phyloP scores from a whole-genome alignment of 2,888 invertebrate species.

The Rugalucina vietnamica region DNA sequence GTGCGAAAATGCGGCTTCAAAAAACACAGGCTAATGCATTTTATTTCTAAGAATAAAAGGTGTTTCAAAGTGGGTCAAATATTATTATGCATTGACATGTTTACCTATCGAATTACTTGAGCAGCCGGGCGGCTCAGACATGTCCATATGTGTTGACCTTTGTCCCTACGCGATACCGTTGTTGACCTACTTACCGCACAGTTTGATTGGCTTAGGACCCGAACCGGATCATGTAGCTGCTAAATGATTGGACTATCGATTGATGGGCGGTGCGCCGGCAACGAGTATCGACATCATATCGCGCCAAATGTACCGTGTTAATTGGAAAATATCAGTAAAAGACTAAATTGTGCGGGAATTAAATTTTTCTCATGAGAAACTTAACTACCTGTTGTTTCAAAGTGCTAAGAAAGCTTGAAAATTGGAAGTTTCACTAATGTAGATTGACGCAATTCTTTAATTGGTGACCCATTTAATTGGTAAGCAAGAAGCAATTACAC shows the following conservation, averaged over 20 bases:
- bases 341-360: neutral
- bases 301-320: constrained; percentile 71
- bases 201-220: constrained; percentile 59
- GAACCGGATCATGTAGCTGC: neutral
- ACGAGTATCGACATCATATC: constrained; percentile 72
- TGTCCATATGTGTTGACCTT: constrained; percentile 43
- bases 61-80: too few relatives aligned
- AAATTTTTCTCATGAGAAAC: neutral
- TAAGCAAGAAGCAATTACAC: neutral
- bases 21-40: too few relatives aligned
- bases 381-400: neutral
- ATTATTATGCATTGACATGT: constrained; percentile 63
- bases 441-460: neutral
- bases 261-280: constrained; percentile 65
- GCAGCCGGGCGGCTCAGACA: constrained; percentile 54
- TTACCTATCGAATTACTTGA: constrained; percentile 57
- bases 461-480: neutral
- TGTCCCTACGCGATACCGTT: neutral
- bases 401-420: too few relatives aligned
- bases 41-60: too few relatives aligned
- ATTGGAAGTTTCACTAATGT: too few relatives aligned
- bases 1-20: too few relatives aligned
- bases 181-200: neutral
- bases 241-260: constrained; percentile 63
- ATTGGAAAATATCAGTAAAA: neutral